Percentiles rank a stretch among this genome's conserved stretches.
Conservation (phyloP, 1,140 invertebrate species). For the Steinernema feltiae region DNA sequence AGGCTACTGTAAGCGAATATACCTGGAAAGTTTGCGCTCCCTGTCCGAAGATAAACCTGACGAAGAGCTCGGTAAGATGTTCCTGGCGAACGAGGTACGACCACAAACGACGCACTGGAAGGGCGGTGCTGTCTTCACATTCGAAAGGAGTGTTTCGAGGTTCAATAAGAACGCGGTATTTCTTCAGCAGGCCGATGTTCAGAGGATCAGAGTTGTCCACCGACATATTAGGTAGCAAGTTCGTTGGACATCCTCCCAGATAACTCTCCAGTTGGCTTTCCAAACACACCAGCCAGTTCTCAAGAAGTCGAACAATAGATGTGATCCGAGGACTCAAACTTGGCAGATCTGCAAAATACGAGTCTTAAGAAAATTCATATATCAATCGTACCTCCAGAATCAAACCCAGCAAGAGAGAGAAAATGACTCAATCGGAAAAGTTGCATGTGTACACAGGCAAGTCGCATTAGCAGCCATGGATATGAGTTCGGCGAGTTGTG, state of each 20-base stretch:
- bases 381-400: conserved; percentile 71
- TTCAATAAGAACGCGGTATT: conserved; percentile 83
- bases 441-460: conserved; percentile 76
- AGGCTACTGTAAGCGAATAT: not conserved
- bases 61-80: conserved; percentile 84
- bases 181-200: conserved; percentile 63
- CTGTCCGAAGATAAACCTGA: conserved; percentile 84
- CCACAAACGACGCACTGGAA: conserved; percentile 73
- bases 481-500: conserved; percentile 78
- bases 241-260: conserved; percentile 64
- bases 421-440: conserved; percentile 74
- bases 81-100: conserved; percentile 86
- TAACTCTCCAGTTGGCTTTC: conserved; percentile 66
- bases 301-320: conserved; percentile 74
- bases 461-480: conserved; percentile 84
- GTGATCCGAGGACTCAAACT: conserved; percentile 81
- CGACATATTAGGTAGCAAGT: conserved; percentile 73
- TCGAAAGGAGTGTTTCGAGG: conserved; percentile 89
- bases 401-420: conserved; percentile 77
- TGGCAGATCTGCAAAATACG: conserved; percentile 48
- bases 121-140: conserved; percentile 61
- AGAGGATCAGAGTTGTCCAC: conserved; percentile 66
- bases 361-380: not conserved
- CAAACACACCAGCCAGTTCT: conserved; percentile 79
- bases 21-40: conserved; percentile 59